Evolutionary conservation across 2,113 vertebrate genomes (phyloP), one percentile per base, ranked within the genome.

Genomic region (Azemiops feae): DNA sequence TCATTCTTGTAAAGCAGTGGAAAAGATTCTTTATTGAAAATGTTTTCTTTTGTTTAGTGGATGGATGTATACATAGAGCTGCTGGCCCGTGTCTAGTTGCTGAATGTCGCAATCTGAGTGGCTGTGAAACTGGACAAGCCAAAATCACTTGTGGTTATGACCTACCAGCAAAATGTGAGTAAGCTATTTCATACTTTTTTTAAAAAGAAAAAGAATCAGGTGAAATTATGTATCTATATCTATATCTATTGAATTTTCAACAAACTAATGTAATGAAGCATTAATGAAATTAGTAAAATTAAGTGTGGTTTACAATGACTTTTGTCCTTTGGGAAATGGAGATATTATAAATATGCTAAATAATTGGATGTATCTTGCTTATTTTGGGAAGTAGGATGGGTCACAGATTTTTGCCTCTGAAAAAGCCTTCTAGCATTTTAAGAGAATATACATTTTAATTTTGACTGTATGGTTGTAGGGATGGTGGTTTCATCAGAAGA

Each of bases 121-220:
- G 99, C 96, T 99, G 99, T 94, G 98, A 98, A 89, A 99, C 99
- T 0, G 99, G 99, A 89, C 98, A 99, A 93, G 99, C 99, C 50
- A 99, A 99, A 97, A 99, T 99, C 87, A 99, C 99, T 34, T 98
- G 99, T 93, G 99, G 99, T 54, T 99, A 99, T 2, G 98, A 99
- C 94, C 98, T 99, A 60, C 99, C 99, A 89, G 99, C 99, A 94
- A 99, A 98, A 97, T 98, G 99, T 99, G 97, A 99, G 99, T 99
- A 88, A 20, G 0, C 2, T 30, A 18, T 86, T 85, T 4, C 88
- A 89, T 60, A 0, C 85, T 60, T 18, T 87, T 54, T 3, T 22
- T 30, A 57, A 91, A n/a, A 89, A 50, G 14, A 23, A 92, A 57
- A 14, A 23, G 89, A 54, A 39, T 45, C 18, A 0, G 34, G 52